Evolutionary conservation across 2,797 vertebrate genomes (phyloP).

Genomic region (Pygocentrus nattereri): DNA sequence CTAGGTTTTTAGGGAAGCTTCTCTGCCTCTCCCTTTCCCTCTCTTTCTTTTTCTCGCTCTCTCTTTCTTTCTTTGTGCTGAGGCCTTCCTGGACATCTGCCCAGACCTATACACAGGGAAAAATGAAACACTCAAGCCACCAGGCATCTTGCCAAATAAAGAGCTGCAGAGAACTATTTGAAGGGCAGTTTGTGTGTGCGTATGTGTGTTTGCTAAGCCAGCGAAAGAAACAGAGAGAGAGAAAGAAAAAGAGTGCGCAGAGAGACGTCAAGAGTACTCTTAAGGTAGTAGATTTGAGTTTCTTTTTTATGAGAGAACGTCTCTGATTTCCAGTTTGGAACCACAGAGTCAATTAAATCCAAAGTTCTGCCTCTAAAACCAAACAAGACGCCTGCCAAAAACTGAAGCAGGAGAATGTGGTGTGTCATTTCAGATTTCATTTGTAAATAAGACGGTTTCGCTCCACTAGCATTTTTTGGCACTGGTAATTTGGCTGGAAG

Average conservation of each 20-base stretch:
- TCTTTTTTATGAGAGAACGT: constrained; percentile 29
- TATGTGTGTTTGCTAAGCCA: constrained; percentile 40
- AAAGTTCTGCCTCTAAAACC: constrained; percentile 50
- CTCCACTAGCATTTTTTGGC: constrained; percentile 42
- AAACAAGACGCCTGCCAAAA: constrained; percentile 45
- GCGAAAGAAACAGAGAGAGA: constrained; percentile 18
- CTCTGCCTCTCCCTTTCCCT: constrained; percentile 57
- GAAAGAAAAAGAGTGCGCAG: not conserved
- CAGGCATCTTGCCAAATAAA: constrained; percentile 82
- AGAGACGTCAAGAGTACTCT: constrained; percentile 30
- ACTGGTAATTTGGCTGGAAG: constrained; percentile 20
- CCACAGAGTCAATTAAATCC: constrained; percentile 45
- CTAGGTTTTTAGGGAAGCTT: constrained; percentile 70
- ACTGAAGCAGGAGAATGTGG: constrained; percentile 43
- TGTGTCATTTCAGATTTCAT: constrained; percentile 48
- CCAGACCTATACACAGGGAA: constrained; percentile 91
- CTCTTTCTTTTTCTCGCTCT: constrained; percentile 74
- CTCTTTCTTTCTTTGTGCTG: constrained; percentile 70
- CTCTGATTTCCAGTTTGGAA: constrained; percentile 44
- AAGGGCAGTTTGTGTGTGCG: constrained; percentile 58
- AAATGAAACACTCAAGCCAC: constrained; percentile 85
- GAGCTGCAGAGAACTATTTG: constrained; percentile 82
- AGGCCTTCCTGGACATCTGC: constrained; percentile 93
- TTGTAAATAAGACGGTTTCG: constrained; percentile 43
- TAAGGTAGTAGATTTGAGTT: constrained; percentile 43